phyloP scores from a whole-genome alignment of 2,113 vertebrate genomes.

The Ammodytes dubius region DNA sequence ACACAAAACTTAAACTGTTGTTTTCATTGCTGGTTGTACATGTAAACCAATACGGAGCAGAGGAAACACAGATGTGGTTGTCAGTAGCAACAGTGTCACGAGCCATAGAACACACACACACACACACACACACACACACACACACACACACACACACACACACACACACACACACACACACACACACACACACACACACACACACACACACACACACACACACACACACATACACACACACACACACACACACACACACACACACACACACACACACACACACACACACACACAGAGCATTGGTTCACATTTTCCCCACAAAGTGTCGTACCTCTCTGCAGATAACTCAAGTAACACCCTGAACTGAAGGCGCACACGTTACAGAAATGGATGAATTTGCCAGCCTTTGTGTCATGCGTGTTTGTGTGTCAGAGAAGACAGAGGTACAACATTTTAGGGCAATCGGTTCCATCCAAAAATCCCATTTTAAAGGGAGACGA shows the following conservation, averaged over 20 bases:
- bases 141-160: too few species aligned
- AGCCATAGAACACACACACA: not conserved
- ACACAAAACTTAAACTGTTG: not conserved
- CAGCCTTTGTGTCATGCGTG: not conserved
- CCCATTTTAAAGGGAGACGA: conserved; percentile 17
- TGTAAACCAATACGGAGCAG: too few species aligned
- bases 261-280: too few species aligned
- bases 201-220: too few species aligned
- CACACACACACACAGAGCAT: too few species aligned
- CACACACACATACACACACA: too few species aligned
- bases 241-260: too few species aligned
- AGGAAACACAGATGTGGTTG: conserved; percentile 47
- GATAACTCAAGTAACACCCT: not conserved
- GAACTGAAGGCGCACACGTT: conserved; percentile 2
- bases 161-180: too few species aligned
- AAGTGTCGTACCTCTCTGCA: not conserved
- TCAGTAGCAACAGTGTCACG: conserved; percentile 47
- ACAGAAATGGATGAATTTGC: not conserved
- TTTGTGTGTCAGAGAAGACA: not conserved
- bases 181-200: too few species aligned
- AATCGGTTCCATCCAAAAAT: too few species aligned
- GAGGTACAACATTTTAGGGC: too few species aligned
- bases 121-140: too few species aligned
- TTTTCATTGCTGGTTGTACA: conserved; percentile 24
- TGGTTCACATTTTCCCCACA: conserved; percentile 5